phyloP scores from a whole-genome alignment of 2,888 invertebrate species.

The Nephrotoma guestfalica region DNA sequence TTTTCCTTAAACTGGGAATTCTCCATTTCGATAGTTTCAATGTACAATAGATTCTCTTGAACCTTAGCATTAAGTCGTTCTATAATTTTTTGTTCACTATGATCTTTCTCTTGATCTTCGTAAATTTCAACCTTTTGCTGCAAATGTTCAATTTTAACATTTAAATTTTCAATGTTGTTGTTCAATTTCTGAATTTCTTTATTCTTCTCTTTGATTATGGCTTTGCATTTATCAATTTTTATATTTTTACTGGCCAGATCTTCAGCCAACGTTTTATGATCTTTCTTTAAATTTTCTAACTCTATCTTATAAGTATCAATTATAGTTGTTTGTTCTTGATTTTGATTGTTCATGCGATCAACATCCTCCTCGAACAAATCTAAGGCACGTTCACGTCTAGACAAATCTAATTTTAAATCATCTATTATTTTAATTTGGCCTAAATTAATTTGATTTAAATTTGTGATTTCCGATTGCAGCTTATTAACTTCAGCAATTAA shows the following conservation, averaged over 20 bases:
- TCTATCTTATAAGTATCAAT: constrained; percentile 2
- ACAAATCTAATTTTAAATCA: not conserved
- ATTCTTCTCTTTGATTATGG: constrained; percentile 39
- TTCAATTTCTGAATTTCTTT: constrained; percentile 36
- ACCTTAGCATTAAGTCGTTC: constrained; percentile 39
- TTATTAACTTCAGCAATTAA: not conserved
- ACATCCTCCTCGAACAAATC: constrained; percentile 11
- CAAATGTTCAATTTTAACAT: constrained; percentile 18
- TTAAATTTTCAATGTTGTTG: constrained; percentile 8
- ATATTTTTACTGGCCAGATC: constrained; percentile 37
- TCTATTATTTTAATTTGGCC: not conserved
- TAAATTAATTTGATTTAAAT: not conserved
- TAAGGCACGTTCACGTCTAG: not conserved
- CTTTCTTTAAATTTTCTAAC: constrained; percentile 17
- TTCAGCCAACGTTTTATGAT: constrained; percentile 34
- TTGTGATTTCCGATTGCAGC: not conserved
- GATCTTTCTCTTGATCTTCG: not conserved
- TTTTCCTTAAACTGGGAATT: constrained; percentile 46
- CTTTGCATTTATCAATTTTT: constrained; percentile 37
- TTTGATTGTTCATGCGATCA: constrained; percentile 7
- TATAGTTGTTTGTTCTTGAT: not conserved
- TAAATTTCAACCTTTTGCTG: constrained; percentile 6
- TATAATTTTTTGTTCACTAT: constrained; percentile 1
- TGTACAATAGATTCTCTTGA: constrained; percentile 57
- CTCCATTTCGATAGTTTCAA: constrained; percentile 56